Conservation (phyloP, 2,888 invertebrate species). For the Heterodera filipjevi region DNA sequence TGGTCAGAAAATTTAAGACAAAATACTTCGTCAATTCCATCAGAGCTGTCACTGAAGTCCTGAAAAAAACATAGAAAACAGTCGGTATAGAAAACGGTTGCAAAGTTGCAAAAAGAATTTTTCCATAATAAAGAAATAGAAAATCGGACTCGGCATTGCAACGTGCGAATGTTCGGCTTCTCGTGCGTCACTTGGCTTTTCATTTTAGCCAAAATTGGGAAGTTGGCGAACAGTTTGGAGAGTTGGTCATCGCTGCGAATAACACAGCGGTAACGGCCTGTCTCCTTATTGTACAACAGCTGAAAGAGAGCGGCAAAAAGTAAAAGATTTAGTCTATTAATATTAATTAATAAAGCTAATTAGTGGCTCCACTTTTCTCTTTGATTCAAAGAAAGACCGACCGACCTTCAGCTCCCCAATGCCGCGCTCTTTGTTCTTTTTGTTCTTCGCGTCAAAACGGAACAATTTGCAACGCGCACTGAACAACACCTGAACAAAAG, state of each 20-base stretch:
- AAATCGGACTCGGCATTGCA: neutral
- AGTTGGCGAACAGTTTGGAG: conserved; percentile 20
- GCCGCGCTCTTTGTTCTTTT: conserved; percentile 14
- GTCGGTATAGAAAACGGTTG: too few species aligned
- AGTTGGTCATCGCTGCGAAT: conserved; percentile 10
- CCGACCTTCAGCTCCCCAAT: conserved; percentile 18
- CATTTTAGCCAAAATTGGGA: neutral
- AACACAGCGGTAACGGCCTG: conserved; percentile 22
- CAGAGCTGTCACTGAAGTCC: conserved; percentile 12
- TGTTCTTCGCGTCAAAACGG: conserved; percentile 4
- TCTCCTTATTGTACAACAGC: conserved; percentile 12
- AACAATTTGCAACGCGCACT: conserved; percentile 18
- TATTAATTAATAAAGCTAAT: too few species aligned
- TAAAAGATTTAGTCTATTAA: neutral
- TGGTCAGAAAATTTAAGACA: conserved; percentile 11
- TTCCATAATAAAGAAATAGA: neutral
- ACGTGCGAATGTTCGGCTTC: conserved; percentile 11
- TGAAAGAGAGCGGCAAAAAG: neutral
- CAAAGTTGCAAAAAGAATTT: neutral
- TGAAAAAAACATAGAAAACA: neutral
- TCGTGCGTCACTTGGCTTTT: neutral
- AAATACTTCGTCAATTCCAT: conserved; percentile 16
- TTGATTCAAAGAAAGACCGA: too few species aligned
- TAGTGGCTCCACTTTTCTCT: too few species aligned
- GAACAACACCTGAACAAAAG: neutral